A percentile compares a stretch with the other conserved stretches of the same genome.
Conservation (phyloP, 2,797 vertebrate genomes). For the Enteromius unitaeniatus region DNA sequence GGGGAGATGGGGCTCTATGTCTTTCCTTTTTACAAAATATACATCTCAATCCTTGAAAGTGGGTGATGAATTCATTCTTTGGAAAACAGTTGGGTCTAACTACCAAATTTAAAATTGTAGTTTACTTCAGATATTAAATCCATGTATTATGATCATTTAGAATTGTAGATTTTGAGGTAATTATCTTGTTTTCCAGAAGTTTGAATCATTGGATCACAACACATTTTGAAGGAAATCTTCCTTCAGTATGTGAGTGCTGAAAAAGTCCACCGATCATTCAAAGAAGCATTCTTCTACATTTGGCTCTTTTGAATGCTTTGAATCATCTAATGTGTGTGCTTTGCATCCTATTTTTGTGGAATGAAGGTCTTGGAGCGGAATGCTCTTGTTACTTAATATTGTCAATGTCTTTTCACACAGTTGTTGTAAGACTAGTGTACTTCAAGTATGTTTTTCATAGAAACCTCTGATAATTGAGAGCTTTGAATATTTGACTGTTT, state of each 20-base stretch:
- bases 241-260: constrained; percentile 38
- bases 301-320: constrained; percentile 39
- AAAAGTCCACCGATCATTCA: constrained; percentile 35
- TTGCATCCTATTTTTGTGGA: constrained; percentile 24
- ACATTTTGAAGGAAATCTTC: constrained; percentile 29
- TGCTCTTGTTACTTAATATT: constrained; percentile 32
- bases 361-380: constrained; percentile 36
- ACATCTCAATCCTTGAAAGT: not conserved
- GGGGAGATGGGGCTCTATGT: constrained; percentile 3
- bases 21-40: constrained; percentile 19
- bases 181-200: constrained; percentile 30
- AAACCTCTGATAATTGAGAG: constrained; percentile 29
- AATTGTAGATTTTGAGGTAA: not conserved
- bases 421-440: constrained; percentile 20
- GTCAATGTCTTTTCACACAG: constrained; percentile 33
- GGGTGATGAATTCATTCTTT: constrained; percentile 43
- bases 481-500: constrained; percentile 38
- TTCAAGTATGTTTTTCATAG: constrained; percentile 43
- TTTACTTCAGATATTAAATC: not conserved
- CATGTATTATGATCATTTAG: not conserved
- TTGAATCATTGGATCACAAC: constrained; percentile 30
- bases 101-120: not conserved
- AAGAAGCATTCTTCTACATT: constrained; percentile 27
- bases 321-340: constrained; percentile 29
- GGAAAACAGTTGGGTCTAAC: constrained; percentile 7